Evolutionary conservation across 2,113 vertebrate genomes (phyloP).

Genomic region (Ondatra zibethicus): DNA sequence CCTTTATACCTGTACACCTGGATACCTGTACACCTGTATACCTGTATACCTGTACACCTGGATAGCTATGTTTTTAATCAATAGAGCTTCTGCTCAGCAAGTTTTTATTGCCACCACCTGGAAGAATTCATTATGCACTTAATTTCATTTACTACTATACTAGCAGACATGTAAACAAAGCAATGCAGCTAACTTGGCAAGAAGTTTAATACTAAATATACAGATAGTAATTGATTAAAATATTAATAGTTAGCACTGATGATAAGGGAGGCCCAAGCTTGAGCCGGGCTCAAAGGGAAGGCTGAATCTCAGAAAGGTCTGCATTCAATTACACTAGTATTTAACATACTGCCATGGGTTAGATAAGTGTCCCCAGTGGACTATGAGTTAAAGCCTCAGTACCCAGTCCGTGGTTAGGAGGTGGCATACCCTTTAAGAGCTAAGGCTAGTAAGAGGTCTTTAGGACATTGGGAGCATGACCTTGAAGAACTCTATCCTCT

Average conservation of each 20-base stretch:
- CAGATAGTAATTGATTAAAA: not conserved
- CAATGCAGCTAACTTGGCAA: not conserved
- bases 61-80: not conserved
- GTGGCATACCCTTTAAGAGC: not conserved
- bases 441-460: not conserved
- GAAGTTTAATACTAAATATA: conserved; percentile 26
- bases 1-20: no score
- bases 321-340: not conserved
- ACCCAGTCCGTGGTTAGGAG: not conserved
- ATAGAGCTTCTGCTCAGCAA: not conserved
- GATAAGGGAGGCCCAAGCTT: not conserved
- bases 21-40: no score
- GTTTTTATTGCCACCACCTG: not conserved
- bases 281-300: not conserved
- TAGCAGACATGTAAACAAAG: conserved; percentile 5
- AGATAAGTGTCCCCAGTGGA: not conserved
- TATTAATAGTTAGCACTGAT: conserved; percentile 27
- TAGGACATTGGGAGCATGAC: not conserved
- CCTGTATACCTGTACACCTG: not conserved
- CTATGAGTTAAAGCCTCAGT: not conserved
- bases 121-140: conserved; percentile 31
- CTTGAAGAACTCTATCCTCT: not conserved
- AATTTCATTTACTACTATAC: not conserved
- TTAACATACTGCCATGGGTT: not conserved
- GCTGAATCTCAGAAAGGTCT: not conserved